Conservation (phyloP, 2,888 invertebrate genomes). For the Lymantria dispar region DNA sequence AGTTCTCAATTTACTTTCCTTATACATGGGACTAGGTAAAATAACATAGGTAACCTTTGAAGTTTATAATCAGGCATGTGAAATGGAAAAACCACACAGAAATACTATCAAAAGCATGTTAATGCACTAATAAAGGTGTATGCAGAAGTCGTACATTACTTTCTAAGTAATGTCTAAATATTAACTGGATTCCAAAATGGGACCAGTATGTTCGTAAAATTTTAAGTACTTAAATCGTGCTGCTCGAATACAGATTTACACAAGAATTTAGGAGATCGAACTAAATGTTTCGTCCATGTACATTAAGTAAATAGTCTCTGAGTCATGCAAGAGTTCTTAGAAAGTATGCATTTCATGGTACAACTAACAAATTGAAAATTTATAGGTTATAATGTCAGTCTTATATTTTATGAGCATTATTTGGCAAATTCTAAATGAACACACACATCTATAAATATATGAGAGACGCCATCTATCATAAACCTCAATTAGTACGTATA, state of each 20-base stretch:
- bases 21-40: constrained; percentile 16
- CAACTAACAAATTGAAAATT: no score
- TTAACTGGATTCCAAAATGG: constrained; percentile 20
- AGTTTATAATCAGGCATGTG: constrained; percentile 11
- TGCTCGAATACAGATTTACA: constrained; percentile 9
- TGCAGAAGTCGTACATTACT: constrained; percentile 14
- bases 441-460: no score
- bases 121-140: constrained; percentile 18
- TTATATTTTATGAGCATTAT: no score
- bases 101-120: constrained; percentile 31
- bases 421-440: no score
- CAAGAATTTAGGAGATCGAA: constrained; percentile 2
- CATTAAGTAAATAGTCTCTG: constrained; percentile 4
- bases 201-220: constrained; percentile 17
- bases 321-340: constrained; percentile 4
- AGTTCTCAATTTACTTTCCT: constrained; percentile 13
- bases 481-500: no score
- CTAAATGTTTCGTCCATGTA: neutral
- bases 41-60: constrained; percentile 13
- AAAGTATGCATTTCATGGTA: neutral
- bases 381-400: no score
- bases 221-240: constrained; percentile 14
- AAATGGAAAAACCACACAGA: constrained; percentile 20
- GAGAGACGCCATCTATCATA: no score
- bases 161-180: constrained; percentile 20